These are phyloP conservation scores for Zeuzera pyrina DNA, from an alignment of 2,888 invertebrate genomes.

Conservation along the genomic window DNA sequence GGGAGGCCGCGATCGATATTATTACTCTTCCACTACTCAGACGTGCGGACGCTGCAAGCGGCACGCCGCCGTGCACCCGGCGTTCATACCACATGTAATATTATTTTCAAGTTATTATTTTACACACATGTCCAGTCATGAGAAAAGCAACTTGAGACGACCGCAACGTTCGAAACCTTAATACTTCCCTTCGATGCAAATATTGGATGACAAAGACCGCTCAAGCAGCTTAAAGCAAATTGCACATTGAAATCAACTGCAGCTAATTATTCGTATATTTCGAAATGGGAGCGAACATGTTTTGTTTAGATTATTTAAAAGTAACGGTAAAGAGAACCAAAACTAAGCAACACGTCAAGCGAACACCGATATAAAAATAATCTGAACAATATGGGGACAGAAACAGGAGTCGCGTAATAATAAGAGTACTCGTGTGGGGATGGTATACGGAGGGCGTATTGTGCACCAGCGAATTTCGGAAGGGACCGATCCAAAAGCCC, in stretches of 20 bases:
- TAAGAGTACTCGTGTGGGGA: slow-evolving; percentile 70
- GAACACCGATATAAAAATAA: slow-evolving; percentile 61
- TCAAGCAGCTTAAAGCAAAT: slow-evolving; percentile 43
- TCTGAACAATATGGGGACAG: slow-evolving; percentile 69
- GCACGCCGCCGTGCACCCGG: slow-evolving; percentile 42
- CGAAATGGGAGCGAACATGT: slow-evolving; percentile 5
- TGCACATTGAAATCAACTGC: no score
- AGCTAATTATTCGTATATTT: no score
- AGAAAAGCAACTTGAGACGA: slow-evolving; percentile 73
- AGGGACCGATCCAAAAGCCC: slow-evolving; percentile 64
- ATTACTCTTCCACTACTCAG: slow-evolving; percentile 37
- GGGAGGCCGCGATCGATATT: slow-evolving; percentile 61
- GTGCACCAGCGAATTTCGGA: slow-evolving; percentile 71
- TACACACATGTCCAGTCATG: slow-evolving; percentile 71
- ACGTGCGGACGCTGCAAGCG: slow-evolving; percentile 40
- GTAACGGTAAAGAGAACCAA: slow-evolving; percentile 25
- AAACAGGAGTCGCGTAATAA: slow-evolving; percentile 67
- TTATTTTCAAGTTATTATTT: slow-evolving; percentile 70
- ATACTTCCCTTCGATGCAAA: slow-evolving; percentile 71
- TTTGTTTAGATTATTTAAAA: slow-evolving; percentile 19
- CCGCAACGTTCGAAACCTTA: slow-evolving; percentile 72
- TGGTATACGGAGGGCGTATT: slow-evolving; percentile 71
- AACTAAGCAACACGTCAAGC: slow-evolving; percentile 51
- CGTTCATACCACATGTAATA: slow-evolving; percentile 52
- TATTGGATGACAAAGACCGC: slow-evolving; percentile 66